These are phyloP conservation scores for Danio rerio DNA, from an alignment of 2,113 vertebrate genomes.

Conservation along the genomic window GRCz12tu NC_133190.1:28806501-28807000, in stretches of 20 bases:
- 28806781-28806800: constrained; percentile 59
- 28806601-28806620: constrained; percentile 75
- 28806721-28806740: constrained; percentile 66
- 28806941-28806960: too few relatives aligned
- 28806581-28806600: constrained; percentile 67
- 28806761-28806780: constrained; percentile 47
- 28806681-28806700: constrained; percentile 54
- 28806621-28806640: constrained; percentile 58
- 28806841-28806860: too few relatives aligned
- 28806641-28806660: constrained; percentile 64
- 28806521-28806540: constrained; percentile 48
- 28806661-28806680: constrained; percentile 63
- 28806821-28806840: too few relatives aligned
- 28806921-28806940: too few relatives aligned
- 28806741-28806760: constrained; percentile 65
- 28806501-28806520: constrained; percentile 50
- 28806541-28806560: constrained; percentile 56
- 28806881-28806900: too few relatives aligned
- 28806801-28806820: constrained; percentile 28
- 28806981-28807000: too few relatives aligned
- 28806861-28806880: too few relatives aligned
- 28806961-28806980: too few relatives aligned
- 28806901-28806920: too few relatives aligned
- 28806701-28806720: constrained; percentile 60
- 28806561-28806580: constrained; percentile 61